Conservation (phyloP, 2,113 vertebrate genomes). For the Bothrops jararaca region DNA sequence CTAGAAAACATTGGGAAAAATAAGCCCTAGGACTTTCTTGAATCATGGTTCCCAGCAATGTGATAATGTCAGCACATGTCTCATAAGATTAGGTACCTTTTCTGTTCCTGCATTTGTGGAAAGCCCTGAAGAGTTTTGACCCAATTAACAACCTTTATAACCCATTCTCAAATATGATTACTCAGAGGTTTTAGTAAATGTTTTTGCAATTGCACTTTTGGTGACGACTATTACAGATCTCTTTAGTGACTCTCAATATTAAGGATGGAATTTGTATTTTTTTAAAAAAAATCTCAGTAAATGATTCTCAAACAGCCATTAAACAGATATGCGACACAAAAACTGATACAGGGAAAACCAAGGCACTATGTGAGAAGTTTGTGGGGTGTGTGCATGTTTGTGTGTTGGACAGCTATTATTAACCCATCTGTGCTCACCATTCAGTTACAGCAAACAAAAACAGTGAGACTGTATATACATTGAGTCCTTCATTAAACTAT, state of each 20-base stretch:
- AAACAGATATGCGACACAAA: not conserved
- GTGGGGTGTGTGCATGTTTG: not conserved
- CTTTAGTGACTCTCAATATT: not conserved
- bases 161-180: not conserved
- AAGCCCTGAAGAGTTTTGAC: not conserved
- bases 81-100: not conserved
- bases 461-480: constrained; percentile 48
- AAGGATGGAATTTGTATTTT: not conserved
- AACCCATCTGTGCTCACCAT: constrained; percentile 16
- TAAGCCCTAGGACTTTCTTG: not conserved
- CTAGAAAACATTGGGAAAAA: not conserved
- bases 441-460: constrained; percentile 44
- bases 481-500: constrained; percentile 67
- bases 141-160: not conserved
- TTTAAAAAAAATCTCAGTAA: not conserved
- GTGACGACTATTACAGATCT: not conserved
- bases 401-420: not conserved
- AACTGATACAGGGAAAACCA: not conserved
- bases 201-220: not conserved
- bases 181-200: not conserved
- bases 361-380: not conserved
- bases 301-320: not conserved
- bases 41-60: not conserved
- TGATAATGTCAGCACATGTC: not conserved
- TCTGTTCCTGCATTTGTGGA: not conserved